Percentiles rank a stretch among this genome's conserved stretches.
phyloP scores from a whole-genome alignment of 1,140 invertebrate genomes.

The Pseudoatta argentina region DNA sequence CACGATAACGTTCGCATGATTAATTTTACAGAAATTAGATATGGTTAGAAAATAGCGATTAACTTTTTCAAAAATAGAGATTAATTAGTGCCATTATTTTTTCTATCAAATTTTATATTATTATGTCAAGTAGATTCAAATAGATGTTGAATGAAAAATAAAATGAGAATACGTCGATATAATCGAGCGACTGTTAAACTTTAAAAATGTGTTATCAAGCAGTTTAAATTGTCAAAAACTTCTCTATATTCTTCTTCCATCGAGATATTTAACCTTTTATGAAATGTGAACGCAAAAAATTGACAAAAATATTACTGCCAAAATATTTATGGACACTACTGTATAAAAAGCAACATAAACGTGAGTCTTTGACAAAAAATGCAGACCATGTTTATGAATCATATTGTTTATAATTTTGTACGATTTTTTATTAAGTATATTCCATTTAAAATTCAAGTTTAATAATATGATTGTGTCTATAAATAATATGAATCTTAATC shows the following conservation, averaged over 20 bases:
- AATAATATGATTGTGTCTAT: background rate
- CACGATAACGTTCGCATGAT: background rate
- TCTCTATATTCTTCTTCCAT: no score
- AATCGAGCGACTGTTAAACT: no score
- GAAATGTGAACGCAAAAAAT: no score
- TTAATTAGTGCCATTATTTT: background rate
- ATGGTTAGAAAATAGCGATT: background rate
- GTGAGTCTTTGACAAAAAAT: background rate
- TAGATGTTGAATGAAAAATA: no score
- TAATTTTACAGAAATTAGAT: background rate
- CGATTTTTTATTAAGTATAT: background rate
- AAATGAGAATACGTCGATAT: no score
- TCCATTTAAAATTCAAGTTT: no score
- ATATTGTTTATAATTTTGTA: background rate
- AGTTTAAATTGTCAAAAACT: no score
- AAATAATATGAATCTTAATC: background rate
- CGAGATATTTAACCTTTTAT: no score
- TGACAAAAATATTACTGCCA: no score
- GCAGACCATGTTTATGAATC: background rate
- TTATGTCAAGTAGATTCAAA: background rate
- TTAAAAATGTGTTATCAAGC: no score
- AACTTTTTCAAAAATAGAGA: background rate
- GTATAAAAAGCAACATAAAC: no score
- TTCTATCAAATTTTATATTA: background rate
- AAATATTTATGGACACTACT: no score